Conservation (phyloP, 2,888 invertebrate genomes). For the Synergus itoensis region DNA sequence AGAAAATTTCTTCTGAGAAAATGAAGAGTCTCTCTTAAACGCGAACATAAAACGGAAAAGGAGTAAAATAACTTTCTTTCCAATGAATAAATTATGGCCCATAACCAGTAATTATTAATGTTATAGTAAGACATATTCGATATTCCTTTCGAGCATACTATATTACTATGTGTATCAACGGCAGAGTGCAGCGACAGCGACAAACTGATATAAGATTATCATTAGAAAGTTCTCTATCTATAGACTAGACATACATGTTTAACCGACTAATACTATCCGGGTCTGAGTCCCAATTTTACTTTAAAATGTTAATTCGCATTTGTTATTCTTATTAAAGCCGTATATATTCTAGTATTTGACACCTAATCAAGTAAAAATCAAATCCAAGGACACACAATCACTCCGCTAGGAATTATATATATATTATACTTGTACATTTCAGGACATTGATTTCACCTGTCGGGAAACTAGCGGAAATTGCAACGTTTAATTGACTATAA, state of each 20-base stretch:
- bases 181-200: not conserved
- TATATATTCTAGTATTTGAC: no score
- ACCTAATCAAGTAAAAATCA: no score
- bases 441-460: not conserved
- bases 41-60: not conserved
- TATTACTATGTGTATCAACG: slow-evolving; percentile 22
- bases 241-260: slow-evolving; percentile 44
- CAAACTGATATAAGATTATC: slow-evolving; percentile 35
- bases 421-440: not conserved
- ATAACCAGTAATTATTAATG: not conserved
- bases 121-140: not conserved
- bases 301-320: not conserved
- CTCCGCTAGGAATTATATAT: not conserved
- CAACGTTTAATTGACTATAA: not conserved
- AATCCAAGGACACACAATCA: no score
- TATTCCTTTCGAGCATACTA: slow-evolving; percentile 18
- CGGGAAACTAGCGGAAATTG: not conserved
- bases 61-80: not conserved
- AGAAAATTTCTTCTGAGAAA: not conserved
- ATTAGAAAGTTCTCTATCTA: slow-evolving; percentile 49
- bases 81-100: not conserved
- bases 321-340: no score
- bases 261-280: slow-evolving; percentile 53
- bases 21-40: not conserved
- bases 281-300: slow-evolving; percentile 43